Percentiles rank a stretch among this genome's conserved stretches.
These are phyloP conservation scores for Euphydryas editha DNA, from an alignment of 2,888 invertebrate genomes.

Conservation along the genomic window DNA sequence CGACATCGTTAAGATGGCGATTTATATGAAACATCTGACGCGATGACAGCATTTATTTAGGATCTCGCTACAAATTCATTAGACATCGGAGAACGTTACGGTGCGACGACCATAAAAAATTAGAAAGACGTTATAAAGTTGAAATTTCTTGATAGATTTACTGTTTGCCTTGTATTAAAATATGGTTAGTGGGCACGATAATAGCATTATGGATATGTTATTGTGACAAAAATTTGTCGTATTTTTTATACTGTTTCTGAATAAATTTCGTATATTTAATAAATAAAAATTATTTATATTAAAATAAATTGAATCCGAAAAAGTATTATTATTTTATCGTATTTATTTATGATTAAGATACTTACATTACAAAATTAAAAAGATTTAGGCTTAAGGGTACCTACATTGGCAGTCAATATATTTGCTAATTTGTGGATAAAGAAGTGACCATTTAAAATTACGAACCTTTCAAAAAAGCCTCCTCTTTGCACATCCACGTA, in stretches of 20 bases:
- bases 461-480: too few relatives aligned
- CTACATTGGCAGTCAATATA: too few relatives aligned
- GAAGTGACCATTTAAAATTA: too few relatives aligned
- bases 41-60: constrained; percentile 69
- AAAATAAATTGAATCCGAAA: too few relatives aligned
- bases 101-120: constrained; percentile 51
- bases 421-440: too few relatives aligned
- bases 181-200: constrained; percentile 32
- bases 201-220: constrained; percentile 27
- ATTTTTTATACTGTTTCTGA: not conserved
- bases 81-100: constrained; percentile 45
- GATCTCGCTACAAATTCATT: constrained; percentile 65
- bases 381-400: too few relatives aligned
- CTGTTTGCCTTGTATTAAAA: constrained; percentile 37
- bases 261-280: not conserved
- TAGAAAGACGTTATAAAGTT: constrained; percentile 48
- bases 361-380: too few relatives aligned
- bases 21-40: constrained; percentile 71
- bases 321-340: too few relatives aligned
- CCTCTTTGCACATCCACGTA: not conserved
- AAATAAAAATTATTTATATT: not conserved
- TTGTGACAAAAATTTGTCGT: not conserved
- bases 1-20: constrained; percentile 68
- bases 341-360: too few relatives aligned
- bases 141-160: constrained; percentile 42